Percentiles rank a stretch among this genome's conserved stretches.
Conservation (phyloP, 2,888 invertebrate genomes). For the Dioctria linearis region DNA sequence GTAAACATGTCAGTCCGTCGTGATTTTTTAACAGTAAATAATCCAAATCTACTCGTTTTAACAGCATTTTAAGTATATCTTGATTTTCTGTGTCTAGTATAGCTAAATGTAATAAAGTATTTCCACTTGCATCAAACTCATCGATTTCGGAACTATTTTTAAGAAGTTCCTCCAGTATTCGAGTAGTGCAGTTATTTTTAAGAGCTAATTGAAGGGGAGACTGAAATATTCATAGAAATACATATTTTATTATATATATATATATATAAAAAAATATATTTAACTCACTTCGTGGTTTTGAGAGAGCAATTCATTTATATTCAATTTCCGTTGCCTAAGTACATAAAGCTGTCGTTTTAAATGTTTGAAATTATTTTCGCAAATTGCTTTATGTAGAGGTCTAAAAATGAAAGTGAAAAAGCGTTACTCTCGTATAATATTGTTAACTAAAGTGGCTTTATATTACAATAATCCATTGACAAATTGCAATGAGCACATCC, state of each 20-base stretch:
- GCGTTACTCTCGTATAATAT: neutral
- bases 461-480: constrained; percentile 17
- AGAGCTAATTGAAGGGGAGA: constrained; percentile 14
- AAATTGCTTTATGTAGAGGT: constrained; percentile 60
- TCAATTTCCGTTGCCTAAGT: constrained; percentile 47
- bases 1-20: constrained; percentile 67
- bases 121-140: constrained; percentile 64
- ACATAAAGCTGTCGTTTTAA: constrained; percentile 59
- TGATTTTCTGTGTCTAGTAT: constrained; percentile 61
- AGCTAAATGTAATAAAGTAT: constrained; percentile 67
- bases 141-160: constrained; percentile 57
- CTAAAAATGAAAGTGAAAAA: constrained; percentile 51
- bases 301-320: constrained; percentile 39
- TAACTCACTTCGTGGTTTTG: constrained; percentile 7
- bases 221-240: neutral
- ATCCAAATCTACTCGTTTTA: constrained; percentile 63
- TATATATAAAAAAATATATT: neutral
- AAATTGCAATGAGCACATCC: neutral
- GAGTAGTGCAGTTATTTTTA: neutral
- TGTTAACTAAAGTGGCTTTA: neutral
- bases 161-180: constrained; percentile 11
- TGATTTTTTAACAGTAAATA: constrained; percentile 64
- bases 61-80: constrained; percentile 60
- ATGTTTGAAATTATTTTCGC: constrained; percentile 54
- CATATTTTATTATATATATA: neutral